Base-by-base conservation (phyloP, 2,113 vertebrate species). In the Columba janthina region DNA sequence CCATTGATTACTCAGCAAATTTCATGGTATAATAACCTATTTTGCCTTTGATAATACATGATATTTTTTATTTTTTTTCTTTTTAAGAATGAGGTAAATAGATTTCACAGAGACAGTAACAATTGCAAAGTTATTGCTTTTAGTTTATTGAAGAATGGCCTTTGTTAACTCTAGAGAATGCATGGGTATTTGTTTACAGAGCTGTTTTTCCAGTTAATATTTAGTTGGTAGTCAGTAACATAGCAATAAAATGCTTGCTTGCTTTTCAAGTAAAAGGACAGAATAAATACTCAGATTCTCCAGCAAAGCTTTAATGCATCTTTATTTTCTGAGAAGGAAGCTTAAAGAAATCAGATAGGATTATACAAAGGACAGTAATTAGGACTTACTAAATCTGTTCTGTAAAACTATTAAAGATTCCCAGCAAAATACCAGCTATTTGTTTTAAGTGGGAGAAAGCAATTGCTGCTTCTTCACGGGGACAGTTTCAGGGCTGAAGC, bases 291-390 rank as follows among this genome's bases (percentile, higher is more conserved):
- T 90, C 48, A 64, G 50, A 58, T 73, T 83, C 16, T 88, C 42
- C 40, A 73, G 24, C 2, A 85, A 71, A 82, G 5, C 15, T 81
- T 19, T 61, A 89, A 65, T 50, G 10, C 12, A 40, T 91, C 44
- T 91, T 78, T 89, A 66, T 87, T 94, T 93, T 93, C 78, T 86
- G 31, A 83, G 64, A 53, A 74, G 18, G 9, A 85, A 93, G 42
- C 40, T 91, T 77, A 89, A 88, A 46, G 46, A 91, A 86, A 95
- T 88, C 64, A 76, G 34, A 71, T 74, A 84, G 48, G 32, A 65
- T 80, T 74, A 83, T 53, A 71, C 42, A 92, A 90, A 75, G 24
- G 25, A 40, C 10, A 89, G n/a, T 81, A 88, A 84, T 91, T 72
- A 88, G 72, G 21, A 36, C n/a, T 70, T 83, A 58, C 32, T 84